Evolutionary conservation across 53 echinoderm and acorn worm species (phyloP).

Genomic region (Echinometra lucunter): DNA sequence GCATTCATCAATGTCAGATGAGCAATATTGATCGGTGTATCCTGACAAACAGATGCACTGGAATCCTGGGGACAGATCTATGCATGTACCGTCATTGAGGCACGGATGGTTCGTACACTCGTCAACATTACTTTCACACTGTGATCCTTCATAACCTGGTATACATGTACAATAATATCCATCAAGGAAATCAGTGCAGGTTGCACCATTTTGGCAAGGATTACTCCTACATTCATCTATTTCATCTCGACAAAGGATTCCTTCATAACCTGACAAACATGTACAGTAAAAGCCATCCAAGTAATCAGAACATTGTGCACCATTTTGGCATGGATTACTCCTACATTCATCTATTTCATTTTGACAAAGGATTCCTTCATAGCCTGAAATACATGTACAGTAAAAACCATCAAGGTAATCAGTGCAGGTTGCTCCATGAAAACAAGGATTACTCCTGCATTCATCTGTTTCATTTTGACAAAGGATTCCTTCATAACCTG

Average conservation of each 20-base stretch:
- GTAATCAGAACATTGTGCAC: not conserved
- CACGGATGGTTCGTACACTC: not conserved
- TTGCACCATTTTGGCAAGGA: slow-evolving; percentile 61
- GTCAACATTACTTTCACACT: not conserved
- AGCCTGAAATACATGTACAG: slow-evolving; percentile 44
- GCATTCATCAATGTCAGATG: slow-evolving; percentile 70
- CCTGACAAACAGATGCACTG: not conserved
- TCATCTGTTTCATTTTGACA: slow-evolving; percentile 16
- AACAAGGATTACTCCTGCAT: slow-evolving; percentile 33
- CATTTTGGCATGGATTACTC: slow-evolving; percentile 55
- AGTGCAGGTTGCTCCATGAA: slow-evolving; percentile 31
- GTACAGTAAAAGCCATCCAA: slow-evolving; percentile 27
- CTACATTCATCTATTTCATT: slow-evolving; percentile 31
- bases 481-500: not conserved
- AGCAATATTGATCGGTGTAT: not conserved
- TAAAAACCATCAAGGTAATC: not conserved
- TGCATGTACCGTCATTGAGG: slow-evolving; percentile 24
- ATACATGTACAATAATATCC: slow-evolving; percentile 30
- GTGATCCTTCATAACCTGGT: not conserved
- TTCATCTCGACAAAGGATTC: not conserved
- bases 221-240: slow-evolving; percentile 26
- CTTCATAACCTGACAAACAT: slow-evolving; percentile 41
- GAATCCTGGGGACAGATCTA: not conserved
- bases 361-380: slow-evolving; percentile 42
- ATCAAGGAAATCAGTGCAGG: not conserved